phyloP scores from a whole-genome alignment of 2,797 vertebrate genomes.

The Silurus lanzhouensis region DNA sequence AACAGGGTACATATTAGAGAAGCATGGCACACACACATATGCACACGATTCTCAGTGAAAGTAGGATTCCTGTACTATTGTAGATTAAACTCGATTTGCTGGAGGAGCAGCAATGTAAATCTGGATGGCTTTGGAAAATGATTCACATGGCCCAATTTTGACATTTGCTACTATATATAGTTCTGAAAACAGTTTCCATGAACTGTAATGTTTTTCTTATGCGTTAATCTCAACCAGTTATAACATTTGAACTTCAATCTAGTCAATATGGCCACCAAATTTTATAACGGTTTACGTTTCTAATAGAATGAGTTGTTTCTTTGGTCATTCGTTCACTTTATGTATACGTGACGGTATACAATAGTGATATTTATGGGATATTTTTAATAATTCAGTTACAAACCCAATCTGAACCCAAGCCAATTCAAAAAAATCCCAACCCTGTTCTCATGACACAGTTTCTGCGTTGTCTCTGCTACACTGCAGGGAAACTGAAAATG shows the following conservation, averaged over 20 bases:
- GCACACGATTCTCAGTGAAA: neutral
- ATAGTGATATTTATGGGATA: no score
- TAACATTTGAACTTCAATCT: neutral
- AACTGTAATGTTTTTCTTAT: neutral
- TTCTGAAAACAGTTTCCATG: neutral
- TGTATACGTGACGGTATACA: neutral
- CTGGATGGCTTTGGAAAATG: neutral
- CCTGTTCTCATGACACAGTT: no score
- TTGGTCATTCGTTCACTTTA: neutral
- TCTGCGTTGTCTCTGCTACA: neutral
- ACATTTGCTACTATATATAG: neutral
- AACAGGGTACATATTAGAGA: constrained; percentile 65
- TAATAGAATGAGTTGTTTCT: neutral
- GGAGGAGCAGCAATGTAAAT: neutral
- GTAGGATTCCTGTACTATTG: neutral
- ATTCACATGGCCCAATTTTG: neutral
- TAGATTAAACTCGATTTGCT: neutral
- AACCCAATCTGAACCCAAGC: no score
- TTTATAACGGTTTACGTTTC: neutral
- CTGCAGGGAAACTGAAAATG: neutral
- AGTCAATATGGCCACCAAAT: no score
- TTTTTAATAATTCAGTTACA: no score
- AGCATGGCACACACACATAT: constrained; percentile 19
- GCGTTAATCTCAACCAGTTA: neutral
- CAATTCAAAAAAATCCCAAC: no score